Evolutionary conservation across 2,113 vertebrate genomes (phyloP).

Genomic region (Lophius piscatorius): DNA sequence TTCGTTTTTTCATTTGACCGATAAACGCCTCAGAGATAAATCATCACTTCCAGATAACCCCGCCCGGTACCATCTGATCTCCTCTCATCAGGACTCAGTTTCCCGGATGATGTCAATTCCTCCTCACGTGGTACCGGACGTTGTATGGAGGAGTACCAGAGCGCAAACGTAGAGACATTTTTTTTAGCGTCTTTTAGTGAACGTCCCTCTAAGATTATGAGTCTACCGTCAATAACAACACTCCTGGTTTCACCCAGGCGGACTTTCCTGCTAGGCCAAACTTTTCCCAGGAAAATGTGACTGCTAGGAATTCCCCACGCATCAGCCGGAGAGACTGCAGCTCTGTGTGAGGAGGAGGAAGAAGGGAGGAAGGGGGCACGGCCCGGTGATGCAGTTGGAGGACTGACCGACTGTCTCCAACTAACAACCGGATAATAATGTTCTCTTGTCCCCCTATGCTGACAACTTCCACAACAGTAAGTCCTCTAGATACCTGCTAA

Average conservation of each 20-base stretch:
- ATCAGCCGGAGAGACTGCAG: slow-evolving; percentile 69
- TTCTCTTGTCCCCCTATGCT: slow-evolving; percentile 15
- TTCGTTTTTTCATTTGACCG: too few species aligned
- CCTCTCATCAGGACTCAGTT: slow-evolving; percentile 38
- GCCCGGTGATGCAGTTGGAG: slow-evolving; percentile 43
- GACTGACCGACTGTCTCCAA: slow-evolving; percentile 38
- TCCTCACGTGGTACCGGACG: too few species aligned
- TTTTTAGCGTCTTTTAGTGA: neutral
- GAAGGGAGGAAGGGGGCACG: too few species aligned
- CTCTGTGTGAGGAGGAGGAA: slow-evolving; percentile 72
- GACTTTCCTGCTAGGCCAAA: slow-evolving; percentile 63
- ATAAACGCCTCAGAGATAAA: too few species aligned
- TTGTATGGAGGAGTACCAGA: too few species aligned
- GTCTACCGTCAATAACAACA: neutral
- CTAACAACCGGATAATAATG: slow-evolving; percentile 29
- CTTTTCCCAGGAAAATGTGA: slow-evolving; percentile 83
- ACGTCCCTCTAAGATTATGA: neutral
- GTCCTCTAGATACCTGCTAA: slow-evolving; percentile 13
- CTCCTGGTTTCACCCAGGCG: neutral
- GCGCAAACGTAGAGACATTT: too few species aligned
- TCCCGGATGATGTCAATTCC: slow-evolving; percentile 61
- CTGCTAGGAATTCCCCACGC: slow-evolving; percentile 83
- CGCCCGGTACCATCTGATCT: slow-evolving; percentile 59
- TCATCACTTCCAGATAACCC: slow-evolving; percentile 49
- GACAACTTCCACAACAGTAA: slow-evolving; percentile 49